These are phyloP conservation scores for Galaxea fascicularis DNA, from an alignment of 92 coral and sea anemone species.

Conservation along the genomic window DNA sequence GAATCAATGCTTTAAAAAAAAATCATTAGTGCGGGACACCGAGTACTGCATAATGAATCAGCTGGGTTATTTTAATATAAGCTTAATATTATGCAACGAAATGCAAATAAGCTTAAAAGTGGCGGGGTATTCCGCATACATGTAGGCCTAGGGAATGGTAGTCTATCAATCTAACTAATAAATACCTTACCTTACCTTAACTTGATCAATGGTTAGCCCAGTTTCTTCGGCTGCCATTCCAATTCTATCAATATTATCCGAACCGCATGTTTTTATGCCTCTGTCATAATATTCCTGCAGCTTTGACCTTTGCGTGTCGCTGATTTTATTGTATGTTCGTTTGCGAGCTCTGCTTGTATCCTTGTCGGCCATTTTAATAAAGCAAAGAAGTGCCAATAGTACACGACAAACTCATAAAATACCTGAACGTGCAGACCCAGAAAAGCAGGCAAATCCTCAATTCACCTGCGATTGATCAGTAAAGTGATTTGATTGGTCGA, in stretches of 20 bases:
- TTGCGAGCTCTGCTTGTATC: slow-evolving; percentile 52
- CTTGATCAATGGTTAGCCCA: slow-evolving; percentile 61
- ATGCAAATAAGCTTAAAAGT: too few species aligned
- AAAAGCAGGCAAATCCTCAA: slow-evolving; percentile 2
- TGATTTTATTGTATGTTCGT: slow-evolving; percentile 54
- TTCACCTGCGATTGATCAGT: background rate
- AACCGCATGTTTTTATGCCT: slow-evolving; percentile 61
- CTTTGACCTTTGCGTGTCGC: slow-evolving; percentile 59
- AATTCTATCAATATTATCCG: slow-evolving; percentile 37
- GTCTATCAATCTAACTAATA: too few species aligned
- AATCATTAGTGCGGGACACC: too few species aligned
- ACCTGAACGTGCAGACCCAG: slow-evolving; percentile 8
- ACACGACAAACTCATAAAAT: slow-evolving; percentile 18
- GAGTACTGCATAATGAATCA: too few species aligned
- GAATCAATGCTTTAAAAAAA: too few species aligned
- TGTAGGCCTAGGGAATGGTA: too few species aligned
- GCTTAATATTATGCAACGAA: too few species aligned
- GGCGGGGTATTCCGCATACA: too few species aligned
- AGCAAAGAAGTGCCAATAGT: slow-evolving; percentile 3
- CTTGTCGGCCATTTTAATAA: slow-evolving; percentile 41
- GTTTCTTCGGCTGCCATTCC: slow-evolving; percentile 58
- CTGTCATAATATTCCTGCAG: slow-evolving; percentile 51
- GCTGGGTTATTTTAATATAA: too few species aligned
- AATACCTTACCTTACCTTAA: slow-evolving; percentile 49
- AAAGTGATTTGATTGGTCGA: slow-evolving; percentile 59